Conservation (phyloP, 2,797 vertebrate species). For the Eurystomus glaucurus region DNA sequence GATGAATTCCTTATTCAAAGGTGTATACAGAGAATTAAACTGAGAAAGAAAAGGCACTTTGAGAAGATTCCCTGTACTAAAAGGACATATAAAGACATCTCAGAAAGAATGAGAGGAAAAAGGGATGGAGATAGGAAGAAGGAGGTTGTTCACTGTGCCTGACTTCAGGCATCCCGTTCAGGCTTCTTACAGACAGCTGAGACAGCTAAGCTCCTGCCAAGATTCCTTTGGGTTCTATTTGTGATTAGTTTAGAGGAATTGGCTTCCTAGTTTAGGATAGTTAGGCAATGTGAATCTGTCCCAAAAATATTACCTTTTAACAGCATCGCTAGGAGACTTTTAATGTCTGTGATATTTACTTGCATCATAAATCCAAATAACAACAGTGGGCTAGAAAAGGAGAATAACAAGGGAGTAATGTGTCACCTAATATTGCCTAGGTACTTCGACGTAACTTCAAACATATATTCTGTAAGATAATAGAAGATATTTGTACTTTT, state of each 20-base stretch:
- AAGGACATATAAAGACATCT: background rate
- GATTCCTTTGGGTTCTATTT: background rate
- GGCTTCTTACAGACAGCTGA: background rate
- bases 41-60: background rate
- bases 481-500: background rate
- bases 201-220: background rate
- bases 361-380: background rate
- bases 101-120: background rate
- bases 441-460: background rate
- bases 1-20: background rate
- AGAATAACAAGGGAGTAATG: background rate
- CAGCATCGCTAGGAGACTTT: background rate
- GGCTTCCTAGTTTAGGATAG: background rate
- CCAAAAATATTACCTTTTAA: background rate
- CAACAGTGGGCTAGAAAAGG: background rate
- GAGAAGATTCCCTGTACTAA: background rate
- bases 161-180: background rate
- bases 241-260: background rate
- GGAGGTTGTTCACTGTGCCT: background rate
- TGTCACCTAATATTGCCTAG: background rate
- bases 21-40: background rate
- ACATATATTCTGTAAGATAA: background rate
- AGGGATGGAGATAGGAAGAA: background rate
- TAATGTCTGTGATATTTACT: background rate
- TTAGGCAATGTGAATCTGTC: background rate